Evolutionary conservation across 2,113 vertebrate genomes (phyloP).

Genomic region (Rafetus swinhoei): DNA sequence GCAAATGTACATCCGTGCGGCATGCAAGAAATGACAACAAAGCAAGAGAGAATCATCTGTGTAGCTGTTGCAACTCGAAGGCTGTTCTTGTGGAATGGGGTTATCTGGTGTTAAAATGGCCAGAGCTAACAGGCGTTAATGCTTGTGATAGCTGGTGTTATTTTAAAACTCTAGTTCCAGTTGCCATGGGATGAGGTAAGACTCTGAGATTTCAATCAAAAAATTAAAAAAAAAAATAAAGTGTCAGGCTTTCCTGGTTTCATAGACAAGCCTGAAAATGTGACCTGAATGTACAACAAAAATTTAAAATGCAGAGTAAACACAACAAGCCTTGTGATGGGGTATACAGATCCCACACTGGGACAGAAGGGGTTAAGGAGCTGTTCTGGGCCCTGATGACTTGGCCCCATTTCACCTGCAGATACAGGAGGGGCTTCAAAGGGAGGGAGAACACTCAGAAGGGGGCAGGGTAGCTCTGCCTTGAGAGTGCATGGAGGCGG

Average conservation of each 20-base stretch:
- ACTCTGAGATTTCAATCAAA: not conserved
- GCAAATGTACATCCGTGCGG: not conserved
- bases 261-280: not conserved
- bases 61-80: not conserved
- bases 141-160: not conserved
- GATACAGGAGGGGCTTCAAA: too few relatives aligned
- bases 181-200: not conserved
- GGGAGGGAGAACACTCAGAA: too few relatives aligned
- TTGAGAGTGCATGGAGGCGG: not conserved
- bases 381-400: too few relatives aligned
- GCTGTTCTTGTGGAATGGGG: not conserved
- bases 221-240: not conserved
- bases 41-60: conserved; percentile 26
- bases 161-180: not conserved
- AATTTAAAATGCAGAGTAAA: too few relatives aligned
- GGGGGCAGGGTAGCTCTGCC: too few relatives aligned
- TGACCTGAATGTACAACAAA: too few relatives aligned
- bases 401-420: too few relatives aligned
- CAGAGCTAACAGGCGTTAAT: not conserved
- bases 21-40: not conserved
- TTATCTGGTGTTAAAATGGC: not conserved
- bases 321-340: too few relatives aligned
- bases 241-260: not conserved
- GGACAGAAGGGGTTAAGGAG: too few relatives aligned
- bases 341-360: too few relatives aligned